Evolutionary conservation across 2,888 invertebrate species (phyloP), one percentile per base, ranked within the genome.

Genomic region (Belgica antarctica): DNA sequence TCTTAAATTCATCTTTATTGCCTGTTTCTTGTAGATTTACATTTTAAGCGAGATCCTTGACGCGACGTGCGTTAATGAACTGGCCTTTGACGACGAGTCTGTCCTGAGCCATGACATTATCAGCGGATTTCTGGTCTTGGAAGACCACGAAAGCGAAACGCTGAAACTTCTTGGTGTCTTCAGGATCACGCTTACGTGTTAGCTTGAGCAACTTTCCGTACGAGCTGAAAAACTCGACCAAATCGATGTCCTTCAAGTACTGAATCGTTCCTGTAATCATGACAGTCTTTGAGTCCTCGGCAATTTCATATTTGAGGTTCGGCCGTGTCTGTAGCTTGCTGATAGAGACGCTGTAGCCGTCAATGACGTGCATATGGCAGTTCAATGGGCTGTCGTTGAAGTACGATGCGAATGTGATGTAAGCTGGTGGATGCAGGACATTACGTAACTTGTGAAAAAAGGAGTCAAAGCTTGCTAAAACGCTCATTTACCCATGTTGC

Each of bases 311-410:
- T 5, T 15, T 12, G 10, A 15, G n/a, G 10, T 41, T 41, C 8
- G 41, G 41, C n/a, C 3, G 3, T 15, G 41, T 5, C 3, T 15
- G n/a, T 5, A 41, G 12, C 41, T n/a, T 5, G 41, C 15, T 12
- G 3, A 41, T n/a, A n/a, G n/a, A 10, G 10, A 41, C 41, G 41
- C 41, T 41, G 12, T 10, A 2, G 2, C 41, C 41, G 3, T 41
- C 41, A 41, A 41, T 41, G 41, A 41, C 10, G 15, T 41, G 41
- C 12, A 41, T n/a, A 2, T 12, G 41, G 15, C 12, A 4, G 2
- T 41, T 41, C 41, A n/a, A n/a, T 41, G 41, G 41, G 10, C 41
- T 41, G 3, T 41, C 41, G 41, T 41, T 41, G 41, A 41, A 41
- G 41, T 5, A 41, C 2, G 4, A 5, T 3, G 41, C 41, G 41